Conservation (phyloP, 2,113 vertebrate species). For the Desmodus rotundus region DNA sequence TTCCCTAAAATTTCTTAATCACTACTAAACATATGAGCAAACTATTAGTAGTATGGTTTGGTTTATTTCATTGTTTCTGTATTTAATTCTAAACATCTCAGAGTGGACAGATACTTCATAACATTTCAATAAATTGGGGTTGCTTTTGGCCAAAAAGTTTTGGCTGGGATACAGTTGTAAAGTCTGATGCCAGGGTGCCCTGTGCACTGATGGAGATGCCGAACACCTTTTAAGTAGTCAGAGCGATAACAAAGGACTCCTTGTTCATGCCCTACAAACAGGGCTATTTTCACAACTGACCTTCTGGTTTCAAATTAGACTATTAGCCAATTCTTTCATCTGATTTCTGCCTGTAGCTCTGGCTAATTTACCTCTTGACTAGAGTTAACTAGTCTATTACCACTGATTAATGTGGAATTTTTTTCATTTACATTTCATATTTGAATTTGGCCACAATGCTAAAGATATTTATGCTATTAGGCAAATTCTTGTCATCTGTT, state of each 20-base stretch:
- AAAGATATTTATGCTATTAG: background rate
- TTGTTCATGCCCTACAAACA: background rate
- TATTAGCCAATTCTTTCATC: background rate
- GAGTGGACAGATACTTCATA: background rate
- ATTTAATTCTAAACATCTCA: conserved; percentile 3
- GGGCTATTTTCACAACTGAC: background rate
- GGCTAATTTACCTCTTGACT: conserved; percentile 12
- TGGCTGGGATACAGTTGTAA: background rate
- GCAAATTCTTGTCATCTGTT: background rate
- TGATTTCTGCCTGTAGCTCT: background rate
- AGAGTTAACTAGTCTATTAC: conserved; percentile 8
- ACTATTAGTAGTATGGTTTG: background rate
- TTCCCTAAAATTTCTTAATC: conserved; percentile 12
- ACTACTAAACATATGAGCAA: background rate
- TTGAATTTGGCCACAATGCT: background rate
- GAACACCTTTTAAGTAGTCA: background rate
- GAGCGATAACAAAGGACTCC: background rate
- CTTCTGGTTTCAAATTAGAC: conserved; percentile 27
- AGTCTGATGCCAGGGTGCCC: background rate
- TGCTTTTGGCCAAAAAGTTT: background rate
- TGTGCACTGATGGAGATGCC: background rate
- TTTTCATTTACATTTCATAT: background rate
- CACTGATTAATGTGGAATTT: conserved; percentile 9
- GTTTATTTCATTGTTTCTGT: background rate
- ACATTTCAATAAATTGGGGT: background rate